These are phyloP conservation scores for Drosophila pseudotakahashii DNA, from an alignment of 2,888 invertebrate species.

Conservation along the genomic window DNA sequence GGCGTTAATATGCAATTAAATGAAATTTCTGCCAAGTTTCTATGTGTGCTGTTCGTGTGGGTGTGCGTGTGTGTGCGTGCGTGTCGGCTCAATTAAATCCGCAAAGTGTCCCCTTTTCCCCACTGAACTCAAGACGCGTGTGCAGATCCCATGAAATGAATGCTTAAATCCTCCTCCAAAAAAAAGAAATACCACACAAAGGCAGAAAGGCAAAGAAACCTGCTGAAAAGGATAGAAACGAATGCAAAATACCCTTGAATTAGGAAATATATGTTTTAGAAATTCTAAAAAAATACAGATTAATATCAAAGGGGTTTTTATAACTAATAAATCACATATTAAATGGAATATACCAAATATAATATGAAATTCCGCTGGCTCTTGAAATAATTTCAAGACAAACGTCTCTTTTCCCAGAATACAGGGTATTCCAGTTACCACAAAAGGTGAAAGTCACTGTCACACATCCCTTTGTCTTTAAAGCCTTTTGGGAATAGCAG, in stretches of 20 bases:
- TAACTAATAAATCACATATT: too few species aligned
- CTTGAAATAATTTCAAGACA: too few species aligned
- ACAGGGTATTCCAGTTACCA: background rate
- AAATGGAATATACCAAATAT: too few species aligned
- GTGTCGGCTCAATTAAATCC: slow-evolving; percentile 75
- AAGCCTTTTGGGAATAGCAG: slow-evolving; percentile 24
- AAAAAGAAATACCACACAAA: slow-evolving; percentile 16
- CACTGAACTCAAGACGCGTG: slow-evolving; percentile 49
- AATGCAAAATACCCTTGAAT: background rate
- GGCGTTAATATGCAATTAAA: slow-evolving; percentile 75
- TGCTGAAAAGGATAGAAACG: background rate
- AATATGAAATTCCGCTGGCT: background rate
- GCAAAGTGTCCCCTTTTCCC: slow-evolving; percentile 48
- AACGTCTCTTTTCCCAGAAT: too few species aligned
- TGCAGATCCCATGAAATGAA: slow-evolving; percentile 62
- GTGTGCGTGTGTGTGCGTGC: slow-evolving; percentile 41
- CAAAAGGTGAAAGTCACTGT: background rate
- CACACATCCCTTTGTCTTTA: slow-evolving; percentile 12
- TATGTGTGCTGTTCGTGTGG: background rate
- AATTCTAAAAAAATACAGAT: too few species aligned
- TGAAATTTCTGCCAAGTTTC: slow-evolving; percentile 50
- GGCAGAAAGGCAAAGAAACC: slow-evolving; percentile 18
- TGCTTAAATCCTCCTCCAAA: slow-evolving; percentile 40
- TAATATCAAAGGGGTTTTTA: too few species aligned
- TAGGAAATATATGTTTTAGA: background rate